Percentiles rank a stretch among this genome's conserved stretches.
Evolutionary conservation across 1,140 invertebrate species (phyloP).

Genomic region (Drosophila miranda): DNA sequence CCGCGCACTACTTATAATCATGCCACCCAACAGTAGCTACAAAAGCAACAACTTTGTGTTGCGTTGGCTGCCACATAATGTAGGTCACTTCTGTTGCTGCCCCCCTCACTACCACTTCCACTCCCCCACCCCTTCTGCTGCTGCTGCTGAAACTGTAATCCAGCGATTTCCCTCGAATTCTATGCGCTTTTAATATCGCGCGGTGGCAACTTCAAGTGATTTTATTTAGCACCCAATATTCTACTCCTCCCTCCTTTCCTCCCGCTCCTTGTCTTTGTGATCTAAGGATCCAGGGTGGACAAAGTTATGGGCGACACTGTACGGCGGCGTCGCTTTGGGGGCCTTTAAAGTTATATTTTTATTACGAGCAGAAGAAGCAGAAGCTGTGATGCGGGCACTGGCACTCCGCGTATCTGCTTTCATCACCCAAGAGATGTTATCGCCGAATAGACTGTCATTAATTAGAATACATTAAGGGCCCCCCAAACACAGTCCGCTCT

Average conservation of each 20-base stretch:
- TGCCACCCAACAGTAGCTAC: slow-evolving; percentile 24
- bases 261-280: slow-evolving; percentile 23
- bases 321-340: neutral
- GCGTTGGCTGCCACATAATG: slow-evolving; percentile 11
- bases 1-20: no score
- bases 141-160: slow-evolving; percentile 1
- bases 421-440: slow-evolving; percentile 51
- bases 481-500: slow-evolving; percentile 13
- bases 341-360: slow-evolving; percentile 45
- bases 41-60: slow-evolving; percentile 2
- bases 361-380: slow-evolving; percentile 5
- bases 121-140: slow-evolving; percentile 1
- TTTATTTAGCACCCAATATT: slow-evolving; percentile 78
- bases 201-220: slow-evolving; percentile 75
- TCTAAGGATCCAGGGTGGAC: slow-evolving; percentile 7
- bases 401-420: slow-evolving; percentile 20
- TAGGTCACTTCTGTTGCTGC: slow-evolving; percentile 27
- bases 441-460: slow-evolving; percentile 37
- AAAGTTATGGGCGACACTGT: slow-evolving; percentile 39
- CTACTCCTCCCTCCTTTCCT: slow-evolving; percentile 26
- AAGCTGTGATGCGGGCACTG: slow-evolving; percentile 41
- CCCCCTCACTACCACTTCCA: slow-evolving; percentile 24
- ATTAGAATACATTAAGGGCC: slow-evolving; percentile 51
- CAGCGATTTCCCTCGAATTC: slow-evolving; percentile 65
- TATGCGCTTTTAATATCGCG: slow-evolving; percentile 75